A percentile compares a stretch with the other conserved stretches of the same genome.
Evolutionary conservation across 2,888 invertebrate species (phyloP).

Genomic region (Cataglyphis rosenhaueri): DNA sequence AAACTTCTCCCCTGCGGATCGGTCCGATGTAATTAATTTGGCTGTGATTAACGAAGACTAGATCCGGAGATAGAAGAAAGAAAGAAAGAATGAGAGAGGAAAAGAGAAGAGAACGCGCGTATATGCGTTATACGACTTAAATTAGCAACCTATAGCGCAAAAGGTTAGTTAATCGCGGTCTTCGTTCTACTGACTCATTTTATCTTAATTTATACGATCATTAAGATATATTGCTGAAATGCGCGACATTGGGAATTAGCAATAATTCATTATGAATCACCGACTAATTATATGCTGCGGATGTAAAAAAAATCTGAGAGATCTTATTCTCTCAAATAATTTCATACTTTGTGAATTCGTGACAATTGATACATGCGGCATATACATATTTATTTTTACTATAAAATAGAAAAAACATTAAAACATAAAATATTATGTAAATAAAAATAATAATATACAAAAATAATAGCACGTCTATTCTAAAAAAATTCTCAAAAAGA

Average conservation of each 20-base stretch:
- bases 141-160: slow-evolving; percentile 85
- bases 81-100: slow-evolving; percentile 56
- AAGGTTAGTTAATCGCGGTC: slow-evolving; percentile 83
- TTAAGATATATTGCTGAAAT: slow-evolving; percentile 22
- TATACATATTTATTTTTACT: not conserved
- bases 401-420: not conserved
- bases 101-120: slow-evolving; percentile 63
- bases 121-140: slow-evolving; percentile 77
- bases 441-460: not conserved
- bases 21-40: slow-evolving; percentile 78
- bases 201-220: slow-evolving; percentile 73
- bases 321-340: not conserved
- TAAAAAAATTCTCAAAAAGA: not conserved
- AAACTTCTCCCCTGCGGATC: slow-evolving; percentile 59
- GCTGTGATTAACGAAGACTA: slow-evolving; percentile 81
- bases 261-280: slow-evolving; percentile 54
- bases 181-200: slow-evolving; percentile 80
- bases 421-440: not conserved
- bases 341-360: not conserved
- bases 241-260: slow-evolving; percentile 41
- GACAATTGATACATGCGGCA: not conserved
- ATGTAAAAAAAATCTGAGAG: not conserved
- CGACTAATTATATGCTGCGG: not conserved
- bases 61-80: slow-evolving; percentile 65
- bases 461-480: not conserved